A percentile compares a stretch with the other conserved stretches of the same genome.
Conservation (phyloP, 1,140 invertebrate species). For the Tetraneura akinire region DNA sequence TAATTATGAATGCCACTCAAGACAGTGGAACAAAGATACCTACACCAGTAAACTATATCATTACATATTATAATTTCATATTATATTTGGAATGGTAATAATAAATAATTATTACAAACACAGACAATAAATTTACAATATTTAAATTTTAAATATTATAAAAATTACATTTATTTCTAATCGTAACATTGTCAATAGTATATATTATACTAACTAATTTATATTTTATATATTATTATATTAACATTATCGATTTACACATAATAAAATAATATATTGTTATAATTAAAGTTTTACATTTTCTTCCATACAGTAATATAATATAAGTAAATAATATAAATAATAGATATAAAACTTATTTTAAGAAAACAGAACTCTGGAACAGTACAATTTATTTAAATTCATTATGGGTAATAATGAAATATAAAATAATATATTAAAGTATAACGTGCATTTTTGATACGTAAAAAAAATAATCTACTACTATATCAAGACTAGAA, state of each 20-base stretch:
- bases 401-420: slow-evolving; percentile 20
- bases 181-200: slow-evolving; percentile 50
- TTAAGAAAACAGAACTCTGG: background rate
- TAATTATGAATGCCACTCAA: too few relatives aligned
- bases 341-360: background rate
- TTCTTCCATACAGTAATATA: background rate
- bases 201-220: slow-evolving; percentile 3
- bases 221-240: slow-evolving; percentile 15
- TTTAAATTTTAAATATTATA: slow-evolving; percentile 45
- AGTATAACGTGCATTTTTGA: slow-evolving; percentile 24
- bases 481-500: slow-evolving; percentile 49
- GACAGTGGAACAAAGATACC: too few relatives aligned
- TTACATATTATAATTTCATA: background rate
- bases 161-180: slow-evolving; percentile 51
- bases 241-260: slow-evolving; percentile 39
- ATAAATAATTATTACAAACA: background rate
- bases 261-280: slow-evolving; percentile 51
- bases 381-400: background rate
- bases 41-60: too few relatives aligned
- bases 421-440: slow-evolving; percentile 42
- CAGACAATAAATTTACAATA: background rate
- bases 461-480: slow-evolving; percentile 14
- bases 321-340: slow-evolving; percentile 4
- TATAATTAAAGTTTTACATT: slow-evolving; percentile 27
- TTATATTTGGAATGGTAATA: background rate